Evolutionary conservation across 2,797 vertebrate species (phyloP).

Genomic region (Eurystomus glaucurus): DNA sequence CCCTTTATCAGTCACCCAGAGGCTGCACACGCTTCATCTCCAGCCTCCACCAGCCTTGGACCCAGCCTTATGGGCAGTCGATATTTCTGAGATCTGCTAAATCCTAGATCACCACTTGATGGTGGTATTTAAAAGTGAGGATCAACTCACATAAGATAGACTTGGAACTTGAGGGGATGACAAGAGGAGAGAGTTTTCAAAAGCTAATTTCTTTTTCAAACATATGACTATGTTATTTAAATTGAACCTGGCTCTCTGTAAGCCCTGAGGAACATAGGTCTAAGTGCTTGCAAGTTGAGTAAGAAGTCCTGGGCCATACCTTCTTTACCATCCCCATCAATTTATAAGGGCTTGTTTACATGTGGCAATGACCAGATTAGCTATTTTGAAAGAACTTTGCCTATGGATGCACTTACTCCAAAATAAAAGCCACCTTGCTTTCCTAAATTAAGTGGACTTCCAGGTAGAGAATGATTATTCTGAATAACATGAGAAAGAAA

Average conservation of each 20-base stretch:
- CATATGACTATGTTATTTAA: neutral
- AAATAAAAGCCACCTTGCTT: slow-evolving; percentile 41
- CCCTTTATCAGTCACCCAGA: neutral
- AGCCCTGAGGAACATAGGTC: slow-evolving; percentile 12
- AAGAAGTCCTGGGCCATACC: slow-evolving; percentile 17
- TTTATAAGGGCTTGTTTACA: slow-evolving; percentile 27
- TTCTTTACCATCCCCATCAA: slow-evolving; percentile 21
- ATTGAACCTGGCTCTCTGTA: neutral
- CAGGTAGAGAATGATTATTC: neutral
- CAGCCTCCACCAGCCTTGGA: neutral
- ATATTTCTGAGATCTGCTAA: neutral
- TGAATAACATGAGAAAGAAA: neutral
- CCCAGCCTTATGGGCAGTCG: neutral
- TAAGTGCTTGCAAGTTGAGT: slow-evolving; percentile 46
- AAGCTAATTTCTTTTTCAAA: slow-evolving; percentile 48
- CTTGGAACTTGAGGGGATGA: neutral
- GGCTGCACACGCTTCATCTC: neutral
- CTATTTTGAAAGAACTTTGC: slow-evolving; percentile 46
- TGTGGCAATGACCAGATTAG: slow-evolving; percentile 45
- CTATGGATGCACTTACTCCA: slow-evolving; percentile 42
- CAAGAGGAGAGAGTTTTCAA: neutral
- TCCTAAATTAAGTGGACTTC: neutral
- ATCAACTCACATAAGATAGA: neutral
- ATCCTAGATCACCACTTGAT: neutral
- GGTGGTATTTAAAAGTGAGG: neutral